A percentile compares a stretch with the other conserved stretches of the same genome.
These are phyloP conservation scores for Hipparchia sbordonii DNA, from an alignment of 2,888 invertebrate genomes.

Conservation along the genomic window DNA sequence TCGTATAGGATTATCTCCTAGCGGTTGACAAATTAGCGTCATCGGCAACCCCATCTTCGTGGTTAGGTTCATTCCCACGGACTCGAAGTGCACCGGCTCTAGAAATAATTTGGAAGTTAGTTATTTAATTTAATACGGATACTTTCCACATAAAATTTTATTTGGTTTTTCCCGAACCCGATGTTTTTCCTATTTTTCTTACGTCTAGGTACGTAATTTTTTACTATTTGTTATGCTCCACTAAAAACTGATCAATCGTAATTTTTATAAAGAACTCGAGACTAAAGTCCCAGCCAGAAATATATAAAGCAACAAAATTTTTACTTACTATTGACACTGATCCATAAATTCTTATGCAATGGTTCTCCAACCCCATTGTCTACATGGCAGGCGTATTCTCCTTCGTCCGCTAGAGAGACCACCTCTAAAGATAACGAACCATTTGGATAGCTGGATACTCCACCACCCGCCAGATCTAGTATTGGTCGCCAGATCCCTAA, in stretches of 20 bases:
- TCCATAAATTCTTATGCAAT: constrained; percentile 74
- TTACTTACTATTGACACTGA: constrained; percentile 78
- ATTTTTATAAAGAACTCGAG: no score
- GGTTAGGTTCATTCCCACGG: constrained; percentile 87
- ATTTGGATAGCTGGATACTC: constrained; percentile 73
- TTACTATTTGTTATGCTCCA: no score
- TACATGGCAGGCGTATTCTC: constrained; percentile 76
- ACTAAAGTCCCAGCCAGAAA: no score
- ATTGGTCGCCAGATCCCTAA: constrained; percentile 79
- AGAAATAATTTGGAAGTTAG: constrained; percentile 48
- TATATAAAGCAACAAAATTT: no score
- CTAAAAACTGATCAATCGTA: no score
- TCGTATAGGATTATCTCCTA: constrained; percentile 92
- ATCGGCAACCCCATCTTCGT: constrained; percentile 89
- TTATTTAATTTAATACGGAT: not conserved
- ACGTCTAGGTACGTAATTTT: no score
- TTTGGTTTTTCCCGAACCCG: no score
- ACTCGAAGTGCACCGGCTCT: constrained; percentile 91
- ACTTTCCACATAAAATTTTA: not conserved
- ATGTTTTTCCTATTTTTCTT: no score
- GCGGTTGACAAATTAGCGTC: constrained; percentile 88
- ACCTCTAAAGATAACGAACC: constrained; percentile 77
- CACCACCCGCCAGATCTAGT: constrained; percentile 74
- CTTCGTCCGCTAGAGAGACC: constrained; percentile 74
- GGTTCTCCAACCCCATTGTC: constrained; percentile 77